Evolutionary conservation across 2,888 invertebrate species (phyloP).

Genomic region (Drosophila acutilabella): DNA sequence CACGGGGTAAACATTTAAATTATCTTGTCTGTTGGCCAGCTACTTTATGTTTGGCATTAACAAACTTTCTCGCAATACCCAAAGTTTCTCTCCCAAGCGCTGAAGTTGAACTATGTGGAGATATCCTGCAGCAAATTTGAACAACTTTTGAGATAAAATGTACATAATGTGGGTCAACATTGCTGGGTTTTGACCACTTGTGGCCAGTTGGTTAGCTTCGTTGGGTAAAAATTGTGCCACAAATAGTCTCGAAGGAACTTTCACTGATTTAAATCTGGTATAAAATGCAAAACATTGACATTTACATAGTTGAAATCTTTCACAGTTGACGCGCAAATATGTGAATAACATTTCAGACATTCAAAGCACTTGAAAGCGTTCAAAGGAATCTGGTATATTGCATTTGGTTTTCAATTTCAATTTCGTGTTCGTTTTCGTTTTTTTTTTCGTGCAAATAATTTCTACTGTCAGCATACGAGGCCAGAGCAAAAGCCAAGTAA

Average conservation of each 20-base stretch:
- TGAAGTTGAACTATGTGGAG: not conserved
- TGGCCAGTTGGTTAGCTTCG: slow-evolving; percentile 19
- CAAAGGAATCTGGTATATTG: slow-evolving; percentile 47
- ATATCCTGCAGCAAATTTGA: slow-evolving; percentile 8
- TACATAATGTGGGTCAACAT: slow-evolving; percentile 24
- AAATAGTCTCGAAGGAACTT: not conserved
- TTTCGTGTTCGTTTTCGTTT: slow-evolving; percentile 26
- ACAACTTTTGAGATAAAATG: slow-evolving; percentile 38
- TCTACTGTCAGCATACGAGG: slow-evolving; percentile 11
- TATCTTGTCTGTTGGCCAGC: not conserved
- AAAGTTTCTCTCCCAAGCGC: slow-evolving; percentile 8
- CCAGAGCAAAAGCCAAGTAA: slow-evolving; percentile 3
- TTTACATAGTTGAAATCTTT: slow-evolving; percentile 1
- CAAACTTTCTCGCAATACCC: slow-evolving; percentile 18
- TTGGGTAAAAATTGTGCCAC: slow-evolving; percentile 27
- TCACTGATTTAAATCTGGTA: slow-evolving; percentile 13
- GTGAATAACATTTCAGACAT: slow-evolving; percentile 8
- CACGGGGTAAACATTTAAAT: slow-evolving; percentile 36
- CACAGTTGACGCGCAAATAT: slow-evolving; percentile 28
- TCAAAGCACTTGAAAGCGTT: slow-evolving; percentile 37
- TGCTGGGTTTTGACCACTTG: slow-evolving; percentile 26
- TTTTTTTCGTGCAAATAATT: slow-evolving; percentile 37
- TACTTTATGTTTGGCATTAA: slow-evolving; percentile 17
- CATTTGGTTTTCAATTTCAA: slow-evolving; percentile 36
- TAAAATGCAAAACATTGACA: not conserved